Evolutionary conservation across 2,888 invertebrate genomes (phyloP), one percentile per base, ranked within the genome.

Genomic region (Linyphia triangularis): DNA sequence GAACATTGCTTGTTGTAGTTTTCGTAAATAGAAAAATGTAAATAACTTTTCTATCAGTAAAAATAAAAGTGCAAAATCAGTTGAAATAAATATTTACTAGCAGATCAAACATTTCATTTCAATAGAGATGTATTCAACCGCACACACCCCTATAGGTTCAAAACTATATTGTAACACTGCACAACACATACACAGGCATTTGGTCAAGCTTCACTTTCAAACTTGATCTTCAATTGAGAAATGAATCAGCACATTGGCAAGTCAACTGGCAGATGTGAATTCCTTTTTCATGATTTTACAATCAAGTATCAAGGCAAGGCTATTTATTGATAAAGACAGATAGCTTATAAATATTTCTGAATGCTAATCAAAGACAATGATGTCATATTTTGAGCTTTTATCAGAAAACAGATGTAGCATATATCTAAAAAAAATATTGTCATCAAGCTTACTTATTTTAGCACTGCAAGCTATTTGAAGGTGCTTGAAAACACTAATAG

Each of bases 401-500:
- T 61, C 69, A 61, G 78, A 19, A 84, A 85, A 75, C 22, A 33
- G 75, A 83, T 75, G 22, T 33, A 83, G 28, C 16, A 72, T 61
- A 16, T 77, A 51, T n/a, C 51, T 51, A n/a, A 26, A 82, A 72
- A 61, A 72, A 22, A 63, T 40, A 70, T 22, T 43, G 85, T 85
- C 59, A 33, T 61, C 69, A 78, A 78, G 85, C 85, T 72, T 78
- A 69, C 70, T 65, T 37, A 57, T 69, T 73, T 57, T 16, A 77
- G 84, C 67, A 67, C 75, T 78, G 77, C 77, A 85, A 86, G 86
- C 86, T 73, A 86, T 81, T 81, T 73, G 67, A 67, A 79, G 67
- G 51, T 57, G 72, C 73, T 69, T 63, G 40, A 61, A 67, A 81
- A 37, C 59, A 30, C 61, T 86, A 59, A 70, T 75, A 61, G 77